Conservation (phyloP, 2,888 invertebrate genomes). For the Seira musarum region DNA sequence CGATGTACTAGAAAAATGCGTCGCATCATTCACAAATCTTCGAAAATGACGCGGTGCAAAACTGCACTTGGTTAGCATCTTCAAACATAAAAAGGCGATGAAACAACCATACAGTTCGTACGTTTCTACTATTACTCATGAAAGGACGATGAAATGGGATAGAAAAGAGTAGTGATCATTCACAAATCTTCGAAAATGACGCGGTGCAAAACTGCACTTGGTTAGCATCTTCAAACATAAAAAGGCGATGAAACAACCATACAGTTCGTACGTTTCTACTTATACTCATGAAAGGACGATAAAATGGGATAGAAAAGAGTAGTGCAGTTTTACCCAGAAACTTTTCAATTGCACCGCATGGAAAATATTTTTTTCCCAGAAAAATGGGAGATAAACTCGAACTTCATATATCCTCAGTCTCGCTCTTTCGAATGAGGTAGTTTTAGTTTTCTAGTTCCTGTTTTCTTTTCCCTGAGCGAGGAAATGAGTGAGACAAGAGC, state of each 20-base stretch:
- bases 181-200: no score
- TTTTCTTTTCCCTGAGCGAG: not conserved
- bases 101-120: not conserved
- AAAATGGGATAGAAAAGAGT: conserved; percentile 40
- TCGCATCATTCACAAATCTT: no score
- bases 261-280: not conserved
- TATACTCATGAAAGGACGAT: not conserved
- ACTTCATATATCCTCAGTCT: no score
- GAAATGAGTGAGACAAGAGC: not conserved
- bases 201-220: no score
- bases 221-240: conserved; percentile 12
- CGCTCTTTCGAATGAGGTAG: no score
- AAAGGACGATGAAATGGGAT: conserved; percentile 25
- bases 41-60: no score
- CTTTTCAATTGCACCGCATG: conserved; percentile 35
- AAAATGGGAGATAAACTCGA: no score
- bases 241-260: not conserved
- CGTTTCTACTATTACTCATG: not conserved
- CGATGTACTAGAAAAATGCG: no score
- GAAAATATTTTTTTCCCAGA: no score
- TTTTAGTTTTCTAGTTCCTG: no score
- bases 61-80: not conserved
- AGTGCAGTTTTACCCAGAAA: conserved; percentile 50
- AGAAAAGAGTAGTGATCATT: conserved; percentile 50
- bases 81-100: conserved; percentile 10